These are phyloP conservation scores for Phocoena sinus DNA, from an alignment of 2,113 vertebrate genomes.

Conservation along the genomic window DNA sequence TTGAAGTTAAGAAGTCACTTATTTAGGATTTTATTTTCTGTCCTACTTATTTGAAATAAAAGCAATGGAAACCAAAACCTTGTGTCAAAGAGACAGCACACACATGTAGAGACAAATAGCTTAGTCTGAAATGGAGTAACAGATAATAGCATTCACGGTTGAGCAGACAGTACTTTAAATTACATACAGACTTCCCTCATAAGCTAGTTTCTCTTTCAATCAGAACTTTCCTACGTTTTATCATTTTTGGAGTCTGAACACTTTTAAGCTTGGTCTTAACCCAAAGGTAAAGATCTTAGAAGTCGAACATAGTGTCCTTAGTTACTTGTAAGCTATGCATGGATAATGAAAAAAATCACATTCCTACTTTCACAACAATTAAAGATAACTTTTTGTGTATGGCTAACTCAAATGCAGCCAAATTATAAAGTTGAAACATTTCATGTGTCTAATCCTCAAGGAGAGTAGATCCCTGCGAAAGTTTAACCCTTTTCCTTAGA, in stretches of 20 bases:
- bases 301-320: conserved; percentile 8
- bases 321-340: conserved; percentile 9
- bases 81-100: neutral
- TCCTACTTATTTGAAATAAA: conserved; percentile 47
- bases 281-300: conserved; percentile 38
- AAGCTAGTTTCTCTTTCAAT: conserved; percentile 21
- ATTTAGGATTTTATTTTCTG: conserved; percentile 37
- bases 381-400: conserved; percentile 11
- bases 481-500: neutral
- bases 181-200: neutral
- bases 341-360: conserved; percentile 26
- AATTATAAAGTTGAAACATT: conserved; percentile 22
- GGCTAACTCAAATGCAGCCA: neutral
- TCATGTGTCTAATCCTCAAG: neutral
- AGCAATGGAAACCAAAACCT: conserved; percentile 33
- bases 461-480: neutral
- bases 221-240: conserved; percentile 10
- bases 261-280: conserved; percentile 23
- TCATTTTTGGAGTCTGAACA: conserved; percentile 6
- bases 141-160: neutral
- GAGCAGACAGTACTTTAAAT: conserved; percentile 1
- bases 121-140: neutral
- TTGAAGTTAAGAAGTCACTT: conserved; percentile 23
- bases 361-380: conserved; percentile 43
- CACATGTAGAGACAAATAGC: neutral